Conservation (phyloP, 1,140 invertebrate species). For the Hylaeus anthracinus region DNA sequence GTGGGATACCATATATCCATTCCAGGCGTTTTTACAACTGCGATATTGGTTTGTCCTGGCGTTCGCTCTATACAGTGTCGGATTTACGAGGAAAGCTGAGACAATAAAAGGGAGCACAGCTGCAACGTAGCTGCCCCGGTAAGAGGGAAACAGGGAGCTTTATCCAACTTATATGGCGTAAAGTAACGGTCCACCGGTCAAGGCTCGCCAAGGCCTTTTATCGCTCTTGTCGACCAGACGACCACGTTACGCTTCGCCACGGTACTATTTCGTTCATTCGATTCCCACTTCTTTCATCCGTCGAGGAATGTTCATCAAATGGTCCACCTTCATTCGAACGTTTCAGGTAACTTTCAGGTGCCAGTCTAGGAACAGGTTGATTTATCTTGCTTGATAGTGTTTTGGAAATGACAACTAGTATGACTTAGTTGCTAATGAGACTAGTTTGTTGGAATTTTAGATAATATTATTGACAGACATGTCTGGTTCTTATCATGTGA, state of each 20-base stretch:
- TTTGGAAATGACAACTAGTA: too few species aligned
- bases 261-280: constrained; percentile 50
- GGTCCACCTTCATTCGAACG: too few species aligned
- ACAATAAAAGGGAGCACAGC: background rate
- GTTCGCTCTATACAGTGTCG: background rate
- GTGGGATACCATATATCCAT: too few species aligned
- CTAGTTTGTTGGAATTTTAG: too few species aligned
- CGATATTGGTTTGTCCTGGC: background rate
- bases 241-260: constrained; percentile 25
- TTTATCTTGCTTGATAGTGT: too few species aligned
- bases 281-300: constrained; percentile 27
- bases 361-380: too few species aligned
- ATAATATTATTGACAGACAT: too few species aligned
- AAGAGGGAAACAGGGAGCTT: constrained; percentile 58
- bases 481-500: too few species aligned
- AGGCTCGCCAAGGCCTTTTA: constrained; percentile 76
- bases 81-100: background rate
- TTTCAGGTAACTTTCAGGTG: too few species aligned
- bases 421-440: too few species aligned
- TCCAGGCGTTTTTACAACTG: too few species aligned
- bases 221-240: constrained; percentile 60
- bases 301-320: background rate
- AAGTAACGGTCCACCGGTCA: constrained; percentile 76
- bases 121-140: constrained; percentile 20
- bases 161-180: constrained; percentile 53